These are phyloP conservation scores for Melipona quadrifasciata DNA, from an alignment of 1,140 invertebrate species.

Conservation along the genomic window DNA sequence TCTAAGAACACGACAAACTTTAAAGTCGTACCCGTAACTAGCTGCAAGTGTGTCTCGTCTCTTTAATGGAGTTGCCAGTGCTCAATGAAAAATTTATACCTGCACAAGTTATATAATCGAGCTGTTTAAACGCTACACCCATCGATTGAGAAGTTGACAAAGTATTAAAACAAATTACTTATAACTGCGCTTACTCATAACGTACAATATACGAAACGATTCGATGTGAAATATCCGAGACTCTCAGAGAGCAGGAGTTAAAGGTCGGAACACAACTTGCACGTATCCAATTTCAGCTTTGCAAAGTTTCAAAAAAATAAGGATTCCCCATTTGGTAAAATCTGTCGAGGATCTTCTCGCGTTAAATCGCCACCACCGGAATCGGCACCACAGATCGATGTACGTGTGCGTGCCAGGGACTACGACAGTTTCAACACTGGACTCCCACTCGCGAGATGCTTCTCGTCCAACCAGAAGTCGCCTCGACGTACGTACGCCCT, in stretches of 20 bases:
- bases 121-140: not conserved
- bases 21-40: not conserved
- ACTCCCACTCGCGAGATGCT: not conserved
- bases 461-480: not conserved
- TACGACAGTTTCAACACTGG: not conserved
- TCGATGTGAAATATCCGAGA: not conserved
- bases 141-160: not conserved
- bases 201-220: not conserved
- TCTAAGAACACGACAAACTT: not conserved
- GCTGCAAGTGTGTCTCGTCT: not conserved
- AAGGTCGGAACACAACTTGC: not conserved
- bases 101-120: not conserved
- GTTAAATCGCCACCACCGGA: not conserved
- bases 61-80: not conserved
- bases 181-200: too few relatives aligned
- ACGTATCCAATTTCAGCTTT: not conserved
- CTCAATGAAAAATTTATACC: not conserved
- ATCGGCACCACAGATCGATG: not conserved
- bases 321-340: not conserved
- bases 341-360: not conserved
- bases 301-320: not conserved
- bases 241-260: not conserved
- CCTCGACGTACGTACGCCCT: constrained; percentile 30
- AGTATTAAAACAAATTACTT: too few relatives aligned
- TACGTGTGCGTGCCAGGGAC: too few relatives aligned